Conservation (phyloP, 2,888 invertebrate species). For the Sminthurides aquaticus region DNA sequence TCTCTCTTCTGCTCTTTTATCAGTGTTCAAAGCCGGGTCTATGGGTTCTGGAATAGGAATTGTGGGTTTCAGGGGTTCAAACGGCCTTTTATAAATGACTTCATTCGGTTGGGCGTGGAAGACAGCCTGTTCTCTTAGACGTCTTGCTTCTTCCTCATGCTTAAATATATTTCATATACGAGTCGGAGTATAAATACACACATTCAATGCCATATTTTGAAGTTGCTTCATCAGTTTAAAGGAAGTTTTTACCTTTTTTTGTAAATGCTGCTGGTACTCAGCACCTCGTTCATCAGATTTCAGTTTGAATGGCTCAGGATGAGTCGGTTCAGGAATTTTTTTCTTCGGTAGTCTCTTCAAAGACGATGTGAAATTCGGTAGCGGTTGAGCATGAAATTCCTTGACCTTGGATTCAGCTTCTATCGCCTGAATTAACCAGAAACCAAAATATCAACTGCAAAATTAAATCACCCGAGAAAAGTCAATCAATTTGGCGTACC, state of each 20-base stretch:
- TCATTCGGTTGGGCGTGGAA: constrained; percentile 59
- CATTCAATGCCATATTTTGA: no score
- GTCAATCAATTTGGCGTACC: constrained; percentile 26
- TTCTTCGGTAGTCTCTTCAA: constrained; percentile 47
- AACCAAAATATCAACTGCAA: constrained; percentile 12
- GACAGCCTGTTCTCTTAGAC: constrained; percentile 43
- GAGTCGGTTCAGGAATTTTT: constrained; percentile 44
- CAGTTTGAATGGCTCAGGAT: constrained; percentile 46
- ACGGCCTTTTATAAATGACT: constrained; percentile 60
- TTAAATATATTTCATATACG: no score
- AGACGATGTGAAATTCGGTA: constrained; percentile 53
- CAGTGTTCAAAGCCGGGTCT: constrained; percentile 59
- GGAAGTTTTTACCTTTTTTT: constrained; percentile 35
- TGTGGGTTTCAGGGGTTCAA: constrained; percentile 54
- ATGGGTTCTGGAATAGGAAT: constrained; percentile 49
- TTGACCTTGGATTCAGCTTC: constrained; percentile 57
- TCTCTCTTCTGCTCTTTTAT: constrained; percentile 57
- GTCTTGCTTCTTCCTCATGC: constrained; percentile 48
- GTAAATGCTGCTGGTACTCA: constrained; percentile 31
- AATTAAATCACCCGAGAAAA: constrained; percentile 7
- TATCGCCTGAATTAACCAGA: constrained; percentile 46
- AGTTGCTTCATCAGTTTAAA: no score
- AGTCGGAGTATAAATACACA: no score
- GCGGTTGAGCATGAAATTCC: constrained; percentile 64
- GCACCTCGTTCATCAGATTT: constrained; percentile 40